Conservation (phyloP, 1,140 invertebrate species). For the Polypedilum pembai region DNA sequence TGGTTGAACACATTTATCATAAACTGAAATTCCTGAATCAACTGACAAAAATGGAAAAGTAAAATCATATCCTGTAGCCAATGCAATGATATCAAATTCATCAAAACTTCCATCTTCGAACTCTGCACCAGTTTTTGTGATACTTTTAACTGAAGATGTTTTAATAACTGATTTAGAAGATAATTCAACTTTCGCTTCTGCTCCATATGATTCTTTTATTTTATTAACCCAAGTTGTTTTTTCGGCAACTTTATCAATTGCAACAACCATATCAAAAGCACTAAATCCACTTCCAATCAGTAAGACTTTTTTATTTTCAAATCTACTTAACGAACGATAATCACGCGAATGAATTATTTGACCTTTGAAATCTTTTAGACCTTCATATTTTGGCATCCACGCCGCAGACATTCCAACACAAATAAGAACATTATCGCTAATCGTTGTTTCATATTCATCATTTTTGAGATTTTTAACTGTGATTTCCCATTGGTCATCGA, state of each 20-base stretch:
- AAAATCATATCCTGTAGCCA: too few species aligned
- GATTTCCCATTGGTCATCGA: not conserved
- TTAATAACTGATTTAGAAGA: too few species aligned
- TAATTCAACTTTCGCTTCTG: too few species aligned
- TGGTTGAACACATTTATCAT: constrained; percentile 51
- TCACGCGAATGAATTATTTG: constrained; percentile 55
- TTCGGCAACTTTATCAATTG: not conserved
- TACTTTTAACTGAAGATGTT: too few species aligned
- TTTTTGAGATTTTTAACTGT: not conserved
- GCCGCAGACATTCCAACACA: constrained; percentile 57
- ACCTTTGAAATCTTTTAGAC: constrained; percentile 41
- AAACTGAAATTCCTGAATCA: too few species aligned
- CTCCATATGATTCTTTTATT: not conserved
- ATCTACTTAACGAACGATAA: constrained; percentile 51
- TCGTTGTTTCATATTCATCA: constrained; percentile 33
- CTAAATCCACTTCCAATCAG: constrained; percentile 56
- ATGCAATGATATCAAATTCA: too few species aligned
- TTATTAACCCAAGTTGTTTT: not conserved
- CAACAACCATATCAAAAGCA: constrained; percentile 53
- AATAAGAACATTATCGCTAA: constrained; percentile 54
- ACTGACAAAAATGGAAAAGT: too few species aligned
- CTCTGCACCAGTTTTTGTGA: too few species aligned
- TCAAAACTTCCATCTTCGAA: too few species aligned
- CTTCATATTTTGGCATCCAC: constrained; percentile 41
- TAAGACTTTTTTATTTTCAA: constrained; percentile 31